phyloP scores from a whole-genome alignment of 2,797 vertebrate genomes.

The Prunella strophiata region DNA sequence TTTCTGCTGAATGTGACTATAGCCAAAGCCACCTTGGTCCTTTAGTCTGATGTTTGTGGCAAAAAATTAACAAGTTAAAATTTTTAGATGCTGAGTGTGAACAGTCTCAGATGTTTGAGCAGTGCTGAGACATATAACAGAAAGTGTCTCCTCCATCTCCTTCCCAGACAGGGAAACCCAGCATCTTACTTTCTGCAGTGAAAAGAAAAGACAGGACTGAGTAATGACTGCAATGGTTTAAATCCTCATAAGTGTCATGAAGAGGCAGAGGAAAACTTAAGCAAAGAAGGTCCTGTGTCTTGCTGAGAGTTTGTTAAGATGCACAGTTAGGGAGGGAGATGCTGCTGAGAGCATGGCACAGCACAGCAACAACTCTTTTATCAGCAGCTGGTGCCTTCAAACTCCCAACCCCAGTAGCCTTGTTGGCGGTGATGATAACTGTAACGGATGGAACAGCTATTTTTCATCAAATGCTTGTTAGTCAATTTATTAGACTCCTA shows the following conservation, averaged over 20 bases:
- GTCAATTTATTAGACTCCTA: slow-evolving; percentile 72
- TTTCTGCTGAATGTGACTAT: neutral
- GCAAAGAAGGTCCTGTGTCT: neutral
- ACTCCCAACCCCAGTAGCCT: slow-evolving; percentile 33
- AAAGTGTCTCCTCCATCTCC: neutral
- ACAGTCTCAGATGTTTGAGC: neutral
- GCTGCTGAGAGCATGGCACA: neutral
- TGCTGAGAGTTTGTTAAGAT: neutral
- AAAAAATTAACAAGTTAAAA: neutral
- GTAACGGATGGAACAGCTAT: slow-evolving; percentile 61
- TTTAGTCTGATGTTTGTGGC: neutral
- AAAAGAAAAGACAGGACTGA: neutral
- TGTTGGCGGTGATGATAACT: slow-evolving; percentile 60
- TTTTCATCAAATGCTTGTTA: slow-evolving; percentile 75
- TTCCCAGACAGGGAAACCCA: neutral
- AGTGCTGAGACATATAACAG: neutral
- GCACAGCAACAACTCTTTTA: neutral
- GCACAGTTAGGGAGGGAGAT: neutral
- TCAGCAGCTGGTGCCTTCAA: slow-evolving; percentile 48
- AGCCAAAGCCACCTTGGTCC: neutral
- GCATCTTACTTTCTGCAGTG: neutral
- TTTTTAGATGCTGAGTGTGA: neutral
- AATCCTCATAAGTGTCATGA: neutral
- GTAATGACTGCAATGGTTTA: neutral
- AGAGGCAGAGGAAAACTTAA: neutral